Conservation (phyloP, 2,888 invertebrate genomes). For the Cheilosia urbana region DNA sequence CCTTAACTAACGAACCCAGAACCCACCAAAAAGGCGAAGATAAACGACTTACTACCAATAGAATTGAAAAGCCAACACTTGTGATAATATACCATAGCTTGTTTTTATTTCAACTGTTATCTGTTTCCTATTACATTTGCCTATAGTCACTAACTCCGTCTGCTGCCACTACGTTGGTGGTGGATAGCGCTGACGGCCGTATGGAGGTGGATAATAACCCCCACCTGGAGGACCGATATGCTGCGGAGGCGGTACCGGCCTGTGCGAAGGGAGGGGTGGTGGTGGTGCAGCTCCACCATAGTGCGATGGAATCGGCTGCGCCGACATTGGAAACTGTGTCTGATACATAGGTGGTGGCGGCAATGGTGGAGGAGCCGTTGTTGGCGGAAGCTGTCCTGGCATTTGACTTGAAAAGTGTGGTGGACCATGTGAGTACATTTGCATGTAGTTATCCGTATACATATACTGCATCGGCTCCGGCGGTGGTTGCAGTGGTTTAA, state of each 20-base stretch:
- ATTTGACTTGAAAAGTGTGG: slow-evolving; percentile 75
- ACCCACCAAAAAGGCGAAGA: too few relatives aligned
- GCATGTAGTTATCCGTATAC: slow-evolving; percentile 84
- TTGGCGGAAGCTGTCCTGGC: slow-evolving; percentile 78
- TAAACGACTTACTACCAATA: background rate
- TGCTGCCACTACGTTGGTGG: slow-evolving; percentile 61
- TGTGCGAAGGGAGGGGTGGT: slow-evolving; percentile 53
- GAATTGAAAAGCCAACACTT: background rate
- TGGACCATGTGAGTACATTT: slow-evolving; percentile 82
- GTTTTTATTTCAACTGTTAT: slow-evolving; percentile 46
- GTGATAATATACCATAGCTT: slow-evolving; percentile 45
- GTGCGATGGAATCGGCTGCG: slow-evolving; percentile 72
- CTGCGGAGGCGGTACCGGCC: slow-evolving; percentile 80
- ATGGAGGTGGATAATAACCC: slow-evolving; percentile 76
- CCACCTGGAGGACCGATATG: slow-evolving; percentile 82
- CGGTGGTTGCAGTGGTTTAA: slow-evolving; percentile 76
- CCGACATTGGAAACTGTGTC: slow-evolving; percentile 73
- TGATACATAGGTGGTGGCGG: slow-evolving; percentile 78
- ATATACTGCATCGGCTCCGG: slow-evolving; percentile 78
- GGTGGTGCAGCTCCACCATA: slow-evolving; percentile 65
- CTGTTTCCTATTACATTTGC: slow-evolving; percentile 54
- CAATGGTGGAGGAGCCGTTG: slow-evolving; percentile 78
- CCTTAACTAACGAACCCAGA: too few relatives aligned
- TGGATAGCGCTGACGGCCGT: slow-evolving; percentile 76
- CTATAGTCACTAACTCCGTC: slow-evolving; percentile 25